Evolutionary conservation across 2,797 vertebrate genomes (phyloP).

Genomic region (Scyliorhinus canicula): DNA sequence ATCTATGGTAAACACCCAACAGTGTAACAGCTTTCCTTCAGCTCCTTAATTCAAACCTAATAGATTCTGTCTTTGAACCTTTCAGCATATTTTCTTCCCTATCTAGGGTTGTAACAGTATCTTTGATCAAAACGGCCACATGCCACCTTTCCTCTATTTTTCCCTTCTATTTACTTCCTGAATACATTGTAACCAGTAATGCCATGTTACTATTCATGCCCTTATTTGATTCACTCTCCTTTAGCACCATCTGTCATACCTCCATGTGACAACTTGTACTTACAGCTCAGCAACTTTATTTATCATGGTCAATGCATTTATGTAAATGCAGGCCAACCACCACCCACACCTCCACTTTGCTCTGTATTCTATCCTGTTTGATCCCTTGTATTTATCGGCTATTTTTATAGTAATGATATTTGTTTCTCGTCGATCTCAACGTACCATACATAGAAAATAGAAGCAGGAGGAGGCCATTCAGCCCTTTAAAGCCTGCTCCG

Average conservation of each 20-base stretch:
- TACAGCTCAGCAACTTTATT: neutral
- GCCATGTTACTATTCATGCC: neutral
- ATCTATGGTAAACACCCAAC: neutral
- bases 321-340: neutral
- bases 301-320: neutral
- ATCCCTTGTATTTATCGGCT: neutral
- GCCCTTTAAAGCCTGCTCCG: too few species aligned
- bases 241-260: neutral
- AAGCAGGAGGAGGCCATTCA: too few species aligned
- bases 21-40: neutral
- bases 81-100: neutral
- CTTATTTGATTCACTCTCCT: neutral
- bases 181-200: constrained; percentile 11
- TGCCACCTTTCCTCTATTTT: neutral
- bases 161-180: neutral
- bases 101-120: neutral
- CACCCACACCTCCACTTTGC: neutral
- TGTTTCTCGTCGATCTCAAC: neutral
- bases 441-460: too few species aligned
- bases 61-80: neutral
- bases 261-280: neutral
- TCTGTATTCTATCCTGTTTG: neutral
- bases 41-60: neutral
- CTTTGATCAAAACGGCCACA: neutral
- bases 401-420: neutral